phyloP scores from a whole-genome alignment of 2,888 invertebrate genomes.

The Sisyra terminalis region DNA sequence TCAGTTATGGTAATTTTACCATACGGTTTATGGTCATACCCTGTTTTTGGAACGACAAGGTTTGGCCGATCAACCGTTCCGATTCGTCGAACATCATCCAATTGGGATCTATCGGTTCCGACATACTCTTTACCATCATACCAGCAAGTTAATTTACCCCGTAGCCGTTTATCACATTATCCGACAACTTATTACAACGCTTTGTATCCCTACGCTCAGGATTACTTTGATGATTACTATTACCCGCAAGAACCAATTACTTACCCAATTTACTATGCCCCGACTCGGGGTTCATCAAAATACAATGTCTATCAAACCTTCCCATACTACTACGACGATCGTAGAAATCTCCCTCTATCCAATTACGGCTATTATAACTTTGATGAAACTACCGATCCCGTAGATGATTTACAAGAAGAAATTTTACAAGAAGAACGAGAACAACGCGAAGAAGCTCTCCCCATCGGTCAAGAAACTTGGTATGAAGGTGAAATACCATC shows the following conservation, averaged over 20 bases:
- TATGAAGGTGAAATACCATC: constrained; percentile 35
- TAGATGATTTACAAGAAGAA: constrained; percentile 38
- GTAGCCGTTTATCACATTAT: constrained; percentile 18
- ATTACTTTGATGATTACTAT: constrained; percentile 39
- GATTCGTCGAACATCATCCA: neutral
- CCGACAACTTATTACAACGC: constrained; percentile 27
- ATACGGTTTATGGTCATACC: constrained; percentile 15
- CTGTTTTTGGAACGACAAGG: constrained; percentile 26
- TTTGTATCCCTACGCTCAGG: constrained; percentile 30
- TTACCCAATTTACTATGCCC: constrained; percentile 22
- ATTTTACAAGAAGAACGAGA: constrained; percentile 41
- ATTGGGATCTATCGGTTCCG: constrained; percentile 6
- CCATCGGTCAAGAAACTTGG: constrained; percentile 50
- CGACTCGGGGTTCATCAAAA: constrained; percentile 30
- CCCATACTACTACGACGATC: constrained; percentile 29
- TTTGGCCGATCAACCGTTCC: constrained; percentile 19
- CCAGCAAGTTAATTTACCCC: constrained; percentile 5
- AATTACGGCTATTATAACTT: constrained; percentile 28
- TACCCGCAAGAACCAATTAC: constrained; percentile 22
- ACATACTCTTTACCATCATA: constrained; percentile 11
- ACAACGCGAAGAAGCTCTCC: constrained; percentile 33
- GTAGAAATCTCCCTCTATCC: constrained; percentile 18
- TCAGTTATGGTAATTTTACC: constrained; percentile 20
- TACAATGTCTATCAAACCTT: constrained; percentile 28
- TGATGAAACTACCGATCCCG: constrained; percentile 27